A percentile compares a stretch with the other conserved stretches of the same genome.
Conservation (phyloP, 2,888 invertebrate genomes). For the Serrognathus titanus region DNA sequence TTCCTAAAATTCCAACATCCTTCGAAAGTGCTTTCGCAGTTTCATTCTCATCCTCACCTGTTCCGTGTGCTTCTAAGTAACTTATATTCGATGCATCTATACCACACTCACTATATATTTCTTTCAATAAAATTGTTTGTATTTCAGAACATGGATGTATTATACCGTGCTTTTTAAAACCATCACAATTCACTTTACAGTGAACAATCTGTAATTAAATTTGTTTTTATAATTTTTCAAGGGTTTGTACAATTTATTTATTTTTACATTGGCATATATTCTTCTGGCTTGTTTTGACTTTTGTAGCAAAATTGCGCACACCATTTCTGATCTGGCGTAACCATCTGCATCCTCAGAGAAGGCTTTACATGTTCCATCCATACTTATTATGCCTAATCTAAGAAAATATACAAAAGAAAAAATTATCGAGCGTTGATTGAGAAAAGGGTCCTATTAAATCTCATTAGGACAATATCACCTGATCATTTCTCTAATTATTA, state of each 20-base stretch:
- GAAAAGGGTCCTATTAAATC: too few relatives aligned
- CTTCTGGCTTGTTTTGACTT: conserved; percentile 54
- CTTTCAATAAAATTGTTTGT: conserved; percentile 59
- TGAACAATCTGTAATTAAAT: conserved; percentile 30
- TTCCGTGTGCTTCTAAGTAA: conserved; percentile 74
- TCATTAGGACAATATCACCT: too few relatives aligned
- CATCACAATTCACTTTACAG: conserved; percentile 44
- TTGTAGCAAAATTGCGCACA: conserved; percentile 69
- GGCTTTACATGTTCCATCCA: conserved; percentile 83
- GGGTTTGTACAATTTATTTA: background rate
- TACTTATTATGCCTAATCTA: conserved; percentile 71
- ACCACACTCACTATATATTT: conserved; percentile 67
- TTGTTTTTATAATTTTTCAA: background rate
- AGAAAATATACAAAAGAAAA: conserved; percentile 7
- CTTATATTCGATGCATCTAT: conserved; percentile 67
- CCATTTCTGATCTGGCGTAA: conserved; percentile 79
- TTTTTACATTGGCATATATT: conserved; percentile 50
- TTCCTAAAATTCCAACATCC: conserved; percentile 48
- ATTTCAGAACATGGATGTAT: conserved; percentile 49
- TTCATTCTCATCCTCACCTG: conserved; percentile 45
- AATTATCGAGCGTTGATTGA: too few relatives aligned
- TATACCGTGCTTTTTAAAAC: conserved; percentile 45
- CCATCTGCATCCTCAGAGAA: conserved; percentile 84
- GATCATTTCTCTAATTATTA: too few relatives aligned
- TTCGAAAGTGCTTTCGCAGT: too few relatives aligned